Percentiles rank a stretch among this genome's conserved stretches.
These are phyloP conservation scores for Noturus placidus DNA, from an alignment of 2,113 vertebrate genomes.

Conservation along the genomic window DNA sequence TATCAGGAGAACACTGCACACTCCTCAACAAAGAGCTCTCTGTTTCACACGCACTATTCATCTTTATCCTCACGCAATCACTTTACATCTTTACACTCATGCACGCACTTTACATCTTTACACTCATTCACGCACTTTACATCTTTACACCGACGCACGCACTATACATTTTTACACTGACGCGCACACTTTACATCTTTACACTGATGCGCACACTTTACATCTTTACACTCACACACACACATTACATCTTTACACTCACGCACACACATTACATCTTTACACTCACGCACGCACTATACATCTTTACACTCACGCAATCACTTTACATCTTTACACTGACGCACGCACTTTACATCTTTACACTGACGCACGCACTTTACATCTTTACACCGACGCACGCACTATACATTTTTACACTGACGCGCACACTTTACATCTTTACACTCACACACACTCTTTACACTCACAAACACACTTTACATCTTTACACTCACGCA, in stretches of 20 bases:
- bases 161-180: no score
- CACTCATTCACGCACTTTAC: not conserved
- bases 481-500: no score
- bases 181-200: no score
- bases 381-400: no score
- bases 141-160: no score
- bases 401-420: no score
- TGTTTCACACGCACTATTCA: not conserved
- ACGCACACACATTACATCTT: not conserved
- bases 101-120: not conserved
- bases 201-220: not conserved
- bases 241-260: not conserved
- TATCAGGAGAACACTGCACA: constrained; percentile 11
- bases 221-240: not conserved
- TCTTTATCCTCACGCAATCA: not conserved
- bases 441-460: no score
- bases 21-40: constrained; percentile 8
- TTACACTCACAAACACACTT: no score
- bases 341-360: not conserved
- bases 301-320: not conserved
- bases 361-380: no score
- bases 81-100: not conserved
- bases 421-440: no score
- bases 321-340: not conserved
- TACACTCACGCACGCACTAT: not conserved